A percentile compares a stretch with the other conserved stretches of the same genome.
Conservation (phyloP, 1,140 invertebrate species). For the Lepidotrigona ventralis region DNA sequence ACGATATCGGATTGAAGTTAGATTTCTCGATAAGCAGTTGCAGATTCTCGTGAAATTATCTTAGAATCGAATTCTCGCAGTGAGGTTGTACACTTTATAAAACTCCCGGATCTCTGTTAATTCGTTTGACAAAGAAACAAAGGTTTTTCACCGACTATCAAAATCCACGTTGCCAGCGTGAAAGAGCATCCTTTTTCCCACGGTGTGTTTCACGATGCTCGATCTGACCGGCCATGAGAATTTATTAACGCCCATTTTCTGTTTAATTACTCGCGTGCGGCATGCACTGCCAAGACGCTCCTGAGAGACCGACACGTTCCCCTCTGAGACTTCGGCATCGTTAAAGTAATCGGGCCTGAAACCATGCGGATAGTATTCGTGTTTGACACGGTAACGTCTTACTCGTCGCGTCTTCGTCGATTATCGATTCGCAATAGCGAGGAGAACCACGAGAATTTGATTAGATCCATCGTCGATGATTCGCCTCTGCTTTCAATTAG, state of each 20-base stretch:
- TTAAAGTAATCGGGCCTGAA: constrained; percentile 53
- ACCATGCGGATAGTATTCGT: constrained; percentile 41
- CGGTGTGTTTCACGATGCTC: constrained; percentile 55
- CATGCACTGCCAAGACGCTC: constrained; percentile 54
- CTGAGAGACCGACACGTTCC: constrained; percentile 23
- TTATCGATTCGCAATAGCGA: constrained; percentile 41
- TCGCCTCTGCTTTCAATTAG: too few species aligned
- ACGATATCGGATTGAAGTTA: not conserved
- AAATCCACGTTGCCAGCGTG: constrained; percentile 22
- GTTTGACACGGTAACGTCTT: constrained; percentile 53
- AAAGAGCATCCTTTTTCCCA: constrained; percentile 55
- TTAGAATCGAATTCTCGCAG: not conserved
- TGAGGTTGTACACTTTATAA: not conserved
- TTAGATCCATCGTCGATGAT: not conserved
- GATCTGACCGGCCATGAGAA: constrained; percentile 57
- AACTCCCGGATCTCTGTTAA: not conserved
- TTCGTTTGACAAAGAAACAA: not conserved
- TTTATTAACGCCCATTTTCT: constrained; percentile 72
- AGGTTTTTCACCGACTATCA: not conserved
- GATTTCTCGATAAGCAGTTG: not conserved
- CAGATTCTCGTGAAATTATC: not conserved
- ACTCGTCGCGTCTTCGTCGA: constrained; percentile 27
- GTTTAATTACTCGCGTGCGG: constrained; percentile 68
- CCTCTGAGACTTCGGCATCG: constrained; percentile 37
- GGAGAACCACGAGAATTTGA: not conserved